Conservation (phyloP, 2,797 vertebrate species). For the Macropodus opercularis region DNA sequence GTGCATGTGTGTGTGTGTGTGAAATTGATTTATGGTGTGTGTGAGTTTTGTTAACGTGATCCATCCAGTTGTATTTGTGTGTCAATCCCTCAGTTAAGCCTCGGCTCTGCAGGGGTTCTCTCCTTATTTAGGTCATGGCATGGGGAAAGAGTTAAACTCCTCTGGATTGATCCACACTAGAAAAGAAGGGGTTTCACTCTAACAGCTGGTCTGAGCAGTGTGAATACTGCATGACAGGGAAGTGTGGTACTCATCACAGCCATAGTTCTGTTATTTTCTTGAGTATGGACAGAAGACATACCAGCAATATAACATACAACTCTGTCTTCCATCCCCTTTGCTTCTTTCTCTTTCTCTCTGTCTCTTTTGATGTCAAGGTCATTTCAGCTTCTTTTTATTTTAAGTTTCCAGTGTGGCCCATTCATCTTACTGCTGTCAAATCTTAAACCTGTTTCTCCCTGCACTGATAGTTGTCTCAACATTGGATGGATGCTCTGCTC, state of each 20-base stretch:
- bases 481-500: too few relatives aligned
- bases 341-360: too few relatives aligned
- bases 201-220: constrained; percentile 32
- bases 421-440: too few relatives aligned
- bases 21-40: background rate
- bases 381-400: too few relatives aligned
- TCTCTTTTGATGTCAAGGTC: too few relatives aligned
- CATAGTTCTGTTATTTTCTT: too few relatives aligned
- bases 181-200: constrained; percentile 3
- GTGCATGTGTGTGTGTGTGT: background rate
- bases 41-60: constrained; percentile 16
- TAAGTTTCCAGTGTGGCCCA: too few relatives aligned
- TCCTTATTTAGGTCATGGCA: constrained; percentile 71
- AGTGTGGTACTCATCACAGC: background rate
- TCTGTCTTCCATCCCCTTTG: too few relatives aligned
- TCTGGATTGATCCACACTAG: constrained; percentile 33
- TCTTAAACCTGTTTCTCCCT: too few relatives aligned
- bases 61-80: constrained; percentile 57
- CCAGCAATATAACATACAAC: too few relatives aligned
- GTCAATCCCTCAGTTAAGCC: constrained; percentile 62
- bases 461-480: too few relatives aligned
- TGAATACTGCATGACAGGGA: constrained; percentile 26
- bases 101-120: constrained; percentile 49
- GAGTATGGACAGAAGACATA: too few relatives aligned
- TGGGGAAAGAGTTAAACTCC: constrained; percentile 54